These are phyloP conservation scores for Pogonognathellus flavescens DNA, from an alignment of 1,140 invertebrate genomes.

Conservation along the genomic window DNA sequence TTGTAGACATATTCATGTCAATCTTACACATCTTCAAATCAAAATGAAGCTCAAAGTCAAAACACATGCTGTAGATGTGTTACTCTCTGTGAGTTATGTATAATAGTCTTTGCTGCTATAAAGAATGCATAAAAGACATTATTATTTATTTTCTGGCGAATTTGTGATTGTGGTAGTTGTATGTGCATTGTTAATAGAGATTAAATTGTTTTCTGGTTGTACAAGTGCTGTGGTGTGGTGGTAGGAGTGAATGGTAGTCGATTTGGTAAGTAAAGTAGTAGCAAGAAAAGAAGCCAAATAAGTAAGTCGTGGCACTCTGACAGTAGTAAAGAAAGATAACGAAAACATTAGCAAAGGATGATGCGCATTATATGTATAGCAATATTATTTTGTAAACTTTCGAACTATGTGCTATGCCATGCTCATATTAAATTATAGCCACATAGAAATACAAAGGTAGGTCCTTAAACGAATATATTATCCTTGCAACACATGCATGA, in stretches of 20 bases:
- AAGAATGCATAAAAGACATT: no score
- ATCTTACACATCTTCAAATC: constrained; percentile 20
- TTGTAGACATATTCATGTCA: constrained; percentile 45
- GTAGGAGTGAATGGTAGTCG: background rate
- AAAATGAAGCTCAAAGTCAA: constrained; percentile 24
- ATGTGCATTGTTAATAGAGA: constrained; percentile 13
- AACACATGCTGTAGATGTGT: constrained; percentile 10
- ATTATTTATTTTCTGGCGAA: background rate
- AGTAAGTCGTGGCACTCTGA: constrained; percentile 43
- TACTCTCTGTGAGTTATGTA: background rate
- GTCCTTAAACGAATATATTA: background rate
- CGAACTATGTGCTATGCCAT: background rate
- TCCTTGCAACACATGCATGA: background rate
- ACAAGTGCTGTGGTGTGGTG: no score
- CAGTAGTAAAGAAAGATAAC: constrained; percentile 43
- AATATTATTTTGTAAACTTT: constrained; percentile 51
- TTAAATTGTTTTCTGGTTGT: constrained; percentile 30
- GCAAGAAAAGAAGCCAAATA: constrained; percentile 39
- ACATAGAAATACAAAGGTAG: no score
- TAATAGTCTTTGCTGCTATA: no score
- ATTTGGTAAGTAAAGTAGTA: constrained; percentile 26
- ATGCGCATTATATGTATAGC: background rate
- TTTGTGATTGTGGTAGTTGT: background rate
- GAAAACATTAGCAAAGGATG: constrained; percentile 26
- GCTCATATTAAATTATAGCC: no score